These are phyloP conservation scores for Psittacara wagleri DNA, from an alignment of 2,113 vertebrate species.

Conservation along the genomic window DNA sequence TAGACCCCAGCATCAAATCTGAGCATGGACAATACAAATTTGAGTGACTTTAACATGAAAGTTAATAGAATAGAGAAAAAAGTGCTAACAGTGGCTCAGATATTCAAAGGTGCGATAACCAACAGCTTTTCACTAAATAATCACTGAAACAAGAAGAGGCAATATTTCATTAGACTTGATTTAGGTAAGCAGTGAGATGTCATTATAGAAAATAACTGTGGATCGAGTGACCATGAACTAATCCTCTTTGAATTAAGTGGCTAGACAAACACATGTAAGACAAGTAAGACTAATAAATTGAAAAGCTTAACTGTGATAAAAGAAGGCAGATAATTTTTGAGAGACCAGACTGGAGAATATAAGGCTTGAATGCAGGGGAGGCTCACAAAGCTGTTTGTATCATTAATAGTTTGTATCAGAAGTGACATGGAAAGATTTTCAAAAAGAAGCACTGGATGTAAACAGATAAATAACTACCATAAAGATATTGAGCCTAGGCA, in stretches of 20 bases:
- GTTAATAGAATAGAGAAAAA: neutral
- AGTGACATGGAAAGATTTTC: neutral
- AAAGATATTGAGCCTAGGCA: neutral
- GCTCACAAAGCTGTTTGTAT: neutral
- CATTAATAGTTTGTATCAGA: neutral
- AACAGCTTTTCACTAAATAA: neutral
- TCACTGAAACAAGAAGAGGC: neutral
- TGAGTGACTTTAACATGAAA: neutral
- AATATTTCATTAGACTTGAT: neutral
- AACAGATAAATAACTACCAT: conserved; percentile 13
- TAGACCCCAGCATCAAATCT: neutral
- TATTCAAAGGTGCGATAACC: neutral
- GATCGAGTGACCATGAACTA: neutral
- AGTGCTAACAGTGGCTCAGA: neutral
- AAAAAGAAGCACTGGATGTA: neutral
- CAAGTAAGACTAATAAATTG: neutral
- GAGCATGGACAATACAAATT: neutral
- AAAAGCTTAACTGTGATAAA: conserved; percentile 15
- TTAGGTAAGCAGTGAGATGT: neutral
- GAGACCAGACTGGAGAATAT: neutral
- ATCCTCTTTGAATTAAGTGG: neutral
- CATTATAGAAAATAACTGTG: neutral
- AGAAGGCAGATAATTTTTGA: neutral
- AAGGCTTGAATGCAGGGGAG: neutral
- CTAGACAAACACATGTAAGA: neutral